Percentiles rank a stretch among this genome's conserved stretches.
Evolutionary conservation across 2,797 vertebrate genomes (phyloP).

Genomic region (Phyllotis vaccarum): DNA sequence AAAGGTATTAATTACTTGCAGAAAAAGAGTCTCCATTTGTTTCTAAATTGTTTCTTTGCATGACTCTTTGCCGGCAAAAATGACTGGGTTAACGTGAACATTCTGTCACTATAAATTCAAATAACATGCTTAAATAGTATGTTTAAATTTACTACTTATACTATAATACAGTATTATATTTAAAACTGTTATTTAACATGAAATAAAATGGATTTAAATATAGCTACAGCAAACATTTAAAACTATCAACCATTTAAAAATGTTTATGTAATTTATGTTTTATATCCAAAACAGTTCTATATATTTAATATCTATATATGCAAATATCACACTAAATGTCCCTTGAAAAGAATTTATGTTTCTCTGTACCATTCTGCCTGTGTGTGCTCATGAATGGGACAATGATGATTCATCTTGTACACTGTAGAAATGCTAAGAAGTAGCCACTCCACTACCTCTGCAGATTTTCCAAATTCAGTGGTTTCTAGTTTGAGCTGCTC

Average conservation of each 20-base stretch:
- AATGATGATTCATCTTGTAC: neutral
- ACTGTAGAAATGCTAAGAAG: neutral
- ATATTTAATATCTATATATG: neutral
- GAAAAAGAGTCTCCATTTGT: slow-evolving; percentile 77
- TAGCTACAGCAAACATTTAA: slow-evolving; percentile 30
- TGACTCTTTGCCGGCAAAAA: slow-evolving; percentile 76
- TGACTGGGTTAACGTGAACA: slow-evolving; percentile 64
- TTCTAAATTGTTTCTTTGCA: slow-evolving; percentile 79
- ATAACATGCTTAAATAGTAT: slow-evolving; percentile 50
- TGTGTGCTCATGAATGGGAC: neutral
- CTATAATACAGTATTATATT: neutral
- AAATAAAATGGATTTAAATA: slow-evolving; percentile 15
- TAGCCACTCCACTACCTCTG: neutral
- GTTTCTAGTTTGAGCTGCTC: slow-evolving; percentile 4
- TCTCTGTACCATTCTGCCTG: neutral
- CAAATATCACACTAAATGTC: neutral
- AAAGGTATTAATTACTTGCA: slow-evolving; percentile 81
- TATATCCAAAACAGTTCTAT: slow-evolving; percentile 30
- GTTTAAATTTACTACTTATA: slow-evolving; percentile 37
- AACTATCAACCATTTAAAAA: neutral
- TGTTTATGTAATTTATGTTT: slow-evolving; percentile 39
- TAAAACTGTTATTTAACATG: slow-evolving; percentile 59
- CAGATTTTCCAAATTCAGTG: neutral
- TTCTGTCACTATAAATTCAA: slow-evolving; percentile 66
- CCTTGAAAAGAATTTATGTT: neutral